These are phyloP conservation scores for Sebastes itinus DNA, from an alignment of 2,797 vertebrate genomes.

Conservation along the genomic window DNA sequence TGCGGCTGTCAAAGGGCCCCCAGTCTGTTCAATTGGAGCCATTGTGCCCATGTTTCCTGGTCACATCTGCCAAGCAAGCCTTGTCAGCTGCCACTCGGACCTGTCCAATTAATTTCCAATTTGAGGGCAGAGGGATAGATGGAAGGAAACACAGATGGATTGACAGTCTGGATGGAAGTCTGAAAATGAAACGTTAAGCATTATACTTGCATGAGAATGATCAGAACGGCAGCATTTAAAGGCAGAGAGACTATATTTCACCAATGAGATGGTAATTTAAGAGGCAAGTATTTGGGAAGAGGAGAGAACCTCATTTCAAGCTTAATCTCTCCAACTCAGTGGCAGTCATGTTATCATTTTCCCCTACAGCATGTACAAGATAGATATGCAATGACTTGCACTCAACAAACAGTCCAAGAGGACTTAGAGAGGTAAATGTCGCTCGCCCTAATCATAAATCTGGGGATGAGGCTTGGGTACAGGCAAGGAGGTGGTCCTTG, in stretches of 20 bases:
- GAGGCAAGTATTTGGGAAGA: background rate
- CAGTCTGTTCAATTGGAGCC: conserved; percentile 66
- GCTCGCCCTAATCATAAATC: conserved; percentile 53
- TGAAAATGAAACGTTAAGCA: conserved; percentile 34
- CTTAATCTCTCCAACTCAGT: background rate
- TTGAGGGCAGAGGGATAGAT: conserved; percentile 35
- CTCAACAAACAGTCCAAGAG: conserved; percentile 8
- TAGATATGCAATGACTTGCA: background rate
- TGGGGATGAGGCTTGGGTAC: conserved; percentile 19
- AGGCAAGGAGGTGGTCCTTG: conserved; percentile 29
- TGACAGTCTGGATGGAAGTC: conserved; percentile 33
- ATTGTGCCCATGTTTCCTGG: conserved; percentile 73
- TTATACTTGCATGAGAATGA: conserved; percentile 14
- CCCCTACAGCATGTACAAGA: background rate
- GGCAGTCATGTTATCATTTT: background rate
- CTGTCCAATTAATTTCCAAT: conserved; percentile 69
- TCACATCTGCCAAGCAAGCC: conserved; percentile 77
- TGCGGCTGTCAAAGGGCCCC: conserved; percentile 66
- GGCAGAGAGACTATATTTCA: background rate
- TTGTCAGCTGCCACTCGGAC: conserved; percentile 77
- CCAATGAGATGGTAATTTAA: conserved; percentile 10
- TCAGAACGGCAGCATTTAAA: background rate
- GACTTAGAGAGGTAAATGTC: conserved; percentile 27
- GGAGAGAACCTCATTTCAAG: background rate
- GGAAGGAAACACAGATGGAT: conserved; percentile 55